Percentiles rank a stretch among this genome's conserved stretches.
phyloP scores from a whole-genome alignment of 2,888 invertebrate species.

The Cephus sareptanus region DNA sequence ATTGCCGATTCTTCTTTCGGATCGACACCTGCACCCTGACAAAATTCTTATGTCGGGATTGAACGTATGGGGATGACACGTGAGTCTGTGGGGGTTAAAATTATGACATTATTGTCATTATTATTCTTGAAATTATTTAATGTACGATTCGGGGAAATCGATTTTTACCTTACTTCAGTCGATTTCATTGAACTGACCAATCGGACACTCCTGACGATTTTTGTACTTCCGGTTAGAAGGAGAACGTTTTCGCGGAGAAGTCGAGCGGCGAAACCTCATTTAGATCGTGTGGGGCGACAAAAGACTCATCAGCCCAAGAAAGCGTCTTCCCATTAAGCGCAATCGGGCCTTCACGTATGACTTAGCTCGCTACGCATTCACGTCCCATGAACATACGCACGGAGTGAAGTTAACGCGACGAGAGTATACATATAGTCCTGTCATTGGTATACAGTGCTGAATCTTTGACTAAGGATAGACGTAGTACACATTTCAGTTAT shows the following conservation, averaged over 20 bases:
- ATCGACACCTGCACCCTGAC: not conserved
- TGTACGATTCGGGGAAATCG: not conserved
- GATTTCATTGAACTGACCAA: not conserved
- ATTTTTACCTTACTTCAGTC: not conserved
- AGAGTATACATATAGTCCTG: not conserved
- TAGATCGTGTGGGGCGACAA: conserved; percentile 43
- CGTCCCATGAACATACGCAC: no score
- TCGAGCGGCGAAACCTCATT: conserved; percentile 23
- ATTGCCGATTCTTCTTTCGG: conserved; percentile 1
- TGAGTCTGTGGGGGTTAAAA: not conserved
- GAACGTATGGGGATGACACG: not conserved
- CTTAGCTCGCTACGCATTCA: not conserved
- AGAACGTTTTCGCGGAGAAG: not conserved
- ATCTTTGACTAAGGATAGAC: not conserved
- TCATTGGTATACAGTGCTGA: not conserved
- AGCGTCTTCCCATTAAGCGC: conserved; percentile 4
- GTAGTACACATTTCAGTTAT: not conserved
- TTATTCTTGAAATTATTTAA: not conserved
- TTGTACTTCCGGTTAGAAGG: not conserved
- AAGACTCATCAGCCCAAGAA: conserved; percentile 31
- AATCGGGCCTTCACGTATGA: conserved; percentile 6
- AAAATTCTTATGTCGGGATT: not conserved
- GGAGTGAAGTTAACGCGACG: not conserved
- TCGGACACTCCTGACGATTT: not conserved
- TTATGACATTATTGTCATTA: not conserved